These are phyloP conservation scores for Zaprionus bogoriensis DNA, from an alignment of 2,888 invertebrate species.

Conservation along the genomic window DNA sequence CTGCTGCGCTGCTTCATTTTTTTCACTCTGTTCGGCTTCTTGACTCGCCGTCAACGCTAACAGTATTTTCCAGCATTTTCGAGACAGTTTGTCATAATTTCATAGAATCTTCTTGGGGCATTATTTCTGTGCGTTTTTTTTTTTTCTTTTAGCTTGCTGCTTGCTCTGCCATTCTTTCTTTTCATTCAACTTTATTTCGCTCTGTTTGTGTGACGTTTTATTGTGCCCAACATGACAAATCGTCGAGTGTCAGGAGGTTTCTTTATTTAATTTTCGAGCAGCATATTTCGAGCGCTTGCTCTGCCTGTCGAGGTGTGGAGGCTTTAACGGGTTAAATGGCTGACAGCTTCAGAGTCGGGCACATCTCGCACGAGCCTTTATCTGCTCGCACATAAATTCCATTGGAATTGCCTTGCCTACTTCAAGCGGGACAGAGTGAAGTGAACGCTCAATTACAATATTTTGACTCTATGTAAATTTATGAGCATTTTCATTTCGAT, in stretches of 20 bases:
- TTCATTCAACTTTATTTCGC: constrained; percentile 4
- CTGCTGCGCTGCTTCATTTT: constrained; percentile 26
- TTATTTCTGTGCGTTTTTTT: constrained; percentile 22
- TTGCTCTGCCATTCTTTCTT: neutral
- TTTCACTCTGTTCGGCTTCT: constrained; percentile 25
- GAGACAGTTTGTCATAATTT: constrained; percentile 78
- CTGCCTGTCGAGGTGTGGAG: constrained; percentile 3
- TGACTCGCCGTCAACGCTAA: constrained; percentile 62
- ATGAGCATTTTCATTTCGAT: constrained; percentile 70
- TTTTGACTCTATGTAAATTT: constrained; percentile 64
- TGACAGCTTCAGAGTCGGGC: constrained; percentile 12
- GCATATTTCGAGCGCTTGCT: constrained; percentile 7
- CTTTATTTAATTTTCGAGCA: constrained; percentile 68
- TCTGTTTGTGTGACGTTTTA: constrained; percentile 55
- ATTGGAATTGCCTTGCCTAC: constrained; percentile 24
- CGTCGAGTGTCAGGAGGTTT: constrained; percentile 69
- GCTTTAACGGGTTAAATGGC: constrained; percentile 65
- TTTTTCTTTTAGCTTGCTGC: constrained; percentile 30
- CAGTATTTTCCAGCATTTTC: constrained; percentile 78
- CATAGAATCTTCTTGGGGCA: constrained; percentile 53
- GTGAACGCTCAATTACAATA: constrained; percentile 65
- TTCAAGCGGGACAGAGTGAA: no score
- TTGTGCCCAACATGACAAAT: constrained; percentile 79
- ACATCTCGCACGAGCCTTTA: constrained; percentile 22
- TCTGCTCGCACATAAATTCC: constrained; percentile 61